Base-by-base conservation (phyloP, 2,797 vertebrate genomes). In the Clarias laeviceps region DNA sequence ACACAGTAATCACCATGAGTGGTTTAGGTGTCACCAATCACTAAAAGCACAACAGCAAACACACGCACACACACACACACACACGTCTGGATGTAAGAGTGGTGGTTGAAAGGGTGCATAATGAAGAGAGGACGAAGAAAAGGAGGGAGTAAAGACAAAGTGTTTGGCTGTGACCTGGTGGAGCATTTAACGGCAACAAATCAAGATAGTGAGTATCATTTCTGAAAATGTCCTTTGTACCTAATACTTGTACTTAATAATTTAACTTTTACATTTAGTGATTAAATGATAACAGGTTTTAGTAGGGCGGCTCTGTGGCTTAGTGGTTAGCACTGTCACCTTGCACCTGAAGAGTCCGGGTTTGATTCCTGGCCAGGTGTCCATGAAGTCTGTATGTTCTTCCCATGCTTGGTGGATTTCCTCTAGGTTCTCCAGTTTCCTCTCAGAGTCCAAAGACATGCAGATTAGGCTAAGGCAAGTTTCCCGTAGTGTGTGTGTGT, bases 121-220 rank as follows among this genome's bases (percentile, higher is more conserved):
- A 95, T 96, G 93, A 96, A 94, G 91, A 93, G 94, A 88, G 95
- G 89, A 68, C 96, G 96, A 91, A 96, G 93, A 92, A 97, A 95
- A 90, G 95, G 90, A 82, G 92, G 82, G 11, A 90, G 91, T 83
- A 97, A 96, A 89, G 97, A 99, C 20, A 95, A 96, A 83, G 97
- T 99, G 84, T 99, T 99, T 82, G 97, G 97, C 87, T 99, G 97
- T 77, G 97, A 99, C 89, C 92, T 99, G 80, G 70, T 95, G 90
- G 96, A 97, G 72, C 96, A 98, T 82, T 94, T 99, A 62, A 90
- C 89, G 5, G 81, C 93, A 70, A 95, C 96, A 0, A 93, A 90
- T 73, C 96, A 96, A 77, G 97, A 98, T 6, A 94, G 98, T 99
- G 91, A 96, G 97, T 92, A 78, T 50, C 50, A 68, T 57, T 79